phyloP scores from a whole-genome alignment of 2,888 invertebrate species.

The Drosophila borealis region DNA sequence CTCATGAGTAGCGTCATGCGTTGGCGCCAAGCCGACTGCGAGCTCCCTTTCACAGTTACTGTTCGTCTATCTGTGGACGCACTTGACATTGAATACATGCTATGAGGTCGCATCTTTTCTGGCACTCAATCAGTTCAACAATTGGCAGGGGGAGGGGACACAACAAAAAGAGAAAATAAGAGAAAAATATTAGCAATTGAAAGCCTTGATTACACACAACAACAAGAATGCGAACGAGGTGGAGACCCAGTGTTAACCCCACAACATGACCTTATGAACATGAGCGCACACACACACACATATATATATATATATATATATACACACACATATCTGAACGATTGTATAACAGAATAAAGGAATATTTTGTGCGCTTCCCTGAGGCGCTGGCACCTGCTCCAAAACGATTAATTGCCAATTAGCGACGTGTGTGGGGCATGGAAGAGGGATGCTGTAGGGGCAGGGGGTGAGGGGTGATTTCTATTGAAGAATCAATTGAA shows the following conservation, averaged over 20 bases:
- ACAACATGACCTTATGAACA: conserved; percentile 53
- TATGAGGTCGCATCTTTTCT: conserved; percentile 47
- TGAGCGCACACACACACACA: conserved; percentile 3
- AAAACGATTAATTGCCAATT: conserved; percentile 66
- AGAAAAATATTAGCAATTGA: conserved; percentile 45
- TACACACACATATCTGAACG: not conserved
- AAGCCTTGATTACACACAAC: conserved; percentile 43
- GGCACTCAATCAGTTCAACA: conserved; percentile 59
- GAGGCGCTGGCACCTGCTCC: conserved; percentile 50
- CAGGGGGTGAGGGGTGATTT: not conserved
- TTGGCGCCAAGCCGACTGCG: conserved; percentile 34
- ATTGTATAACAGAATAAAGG: conserved; percentile 39
- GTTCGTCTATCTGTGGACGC: conserved; percentile 26
- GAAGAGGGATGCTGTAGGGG: too few species aligned
- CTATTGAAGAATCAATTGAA: conserved; percentile 63
- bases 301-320: conserved; percentile 1
- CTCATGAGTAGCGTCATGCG: conserved; percentile 10
- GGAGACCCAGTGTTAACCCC: conserved; percentile 49
- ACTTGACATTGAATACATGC: conserved; percentile 68
- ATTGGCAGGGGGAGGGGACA: conserved; percentile 36
- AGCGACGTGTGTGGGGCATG: conserved; percentile 2
- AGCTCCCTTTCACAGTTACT: not conserved
- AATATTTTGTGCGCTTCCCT: conserved; percentile 10
- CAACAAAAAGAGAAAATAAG: conserved; percentile 12
- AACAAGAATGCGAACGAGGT: conserved; percentile 43